phyloP scores from a whole-genome alignment of 2,888 invertebrate species.

The Philonicus albiceps region DNA sequence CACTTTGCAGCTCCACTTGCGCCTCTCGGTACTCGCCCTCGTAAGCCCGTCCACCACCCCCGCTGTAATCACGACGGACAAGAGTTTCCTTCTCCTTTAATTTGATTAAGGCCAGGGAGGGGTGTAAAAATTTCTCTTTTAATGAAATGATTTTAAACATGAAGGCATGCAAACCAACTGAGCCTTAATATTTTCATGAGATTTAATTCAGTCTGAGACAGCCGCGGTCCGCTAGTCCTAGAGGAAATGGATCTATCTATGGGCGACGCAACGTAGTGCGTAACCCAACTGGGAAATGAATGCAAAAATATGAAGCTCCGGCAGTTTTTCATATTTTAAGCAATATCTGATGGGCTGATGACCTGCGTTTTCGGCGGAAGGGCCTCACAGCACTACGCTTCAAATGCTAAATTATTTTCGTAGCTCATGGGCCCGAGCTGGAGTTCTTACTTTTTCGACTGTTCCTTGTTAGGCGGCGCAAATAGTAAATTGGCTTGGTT shows the following conservation, averaged over 20 bases:
- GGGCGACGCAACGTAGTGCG: neutral
- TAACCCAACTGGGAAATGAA: constrained; percentile 17
- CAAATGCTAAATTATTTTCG: neutral
- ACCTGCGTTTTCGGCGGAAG: neutral
- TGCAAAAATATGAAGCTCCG: neutral
- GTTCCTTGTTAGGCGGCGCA: neutral
- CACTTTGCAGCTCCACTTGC: neutral
- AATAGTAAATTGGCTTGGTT: neutral
- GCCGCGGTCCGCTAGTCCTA: neutral
- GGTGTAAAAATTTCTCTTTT: neutral
- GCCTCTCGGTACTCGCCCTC: neutral
- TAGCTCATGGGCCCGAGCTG: neutral
- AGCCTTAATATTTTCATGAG: constrained; percentile 17
- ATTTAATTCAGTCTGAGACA: constrained; percentile 5
- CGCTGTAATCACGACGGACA: neutral
- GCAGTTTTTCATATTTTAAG: neutral
- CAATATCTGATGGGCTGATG: neutral
- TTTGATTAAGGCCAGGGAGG: constrained; percentile 11
- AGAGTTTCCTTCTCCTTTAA: constrained; percentile 17
- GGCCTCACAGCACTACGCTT: neutral
- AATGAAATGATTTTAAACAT: constrained; percentile 7
- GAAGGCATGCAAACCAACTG: constrained; percentile 3
- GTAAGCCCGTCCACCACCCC: neutral
- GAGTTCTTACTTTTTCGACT: neutral
- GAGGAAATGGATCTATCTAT: neutral